Percentiles rank a stretch among this genome's conserved stretches.
phyloP scores from a whole-genome alignment of 2,113 vertebrate genomes.

The Macrotis lagotis region DNA sequence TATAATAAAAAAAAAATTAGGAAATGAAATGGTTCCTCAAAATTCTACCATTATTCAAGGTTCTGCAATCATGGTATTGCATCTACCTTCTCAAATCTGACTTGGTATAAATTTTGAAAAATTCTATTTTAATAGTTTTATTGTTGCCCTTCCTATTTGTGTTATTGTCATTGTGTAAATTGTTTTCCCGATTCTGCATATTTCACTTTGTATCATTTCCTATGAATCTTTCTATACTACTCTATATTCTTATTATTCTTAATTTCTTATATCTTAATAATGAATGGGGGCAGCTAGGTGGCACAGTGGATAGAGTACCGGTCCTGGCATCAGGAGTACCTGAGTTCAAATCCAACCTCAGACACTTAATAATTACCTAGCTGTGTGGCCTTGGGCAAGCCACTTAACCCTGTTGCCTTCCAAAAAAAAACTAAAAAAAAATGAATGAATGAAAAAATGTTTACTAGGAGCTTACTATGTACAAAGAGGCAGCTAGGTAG shows the following conservation, averaged over 20 bases:
- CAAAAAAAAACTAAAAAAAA: too few species aligned
- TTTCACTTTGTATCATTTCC: background rate
- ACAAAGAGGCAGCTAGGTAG: too few species aligned
- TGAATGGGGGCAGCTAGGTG: too few species aligned
- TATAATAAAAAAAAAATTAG: background rate
- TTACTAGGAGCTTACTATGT: background rate
- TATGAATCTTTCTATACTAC: background rate
- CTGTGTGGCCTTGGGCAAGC: too few species aligned
- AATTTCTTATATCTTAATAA: background rate
- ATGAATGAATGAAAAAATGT: background rate
- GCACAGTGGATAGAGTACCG: too few species aligned
- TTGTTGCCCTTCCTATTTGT: background rate
- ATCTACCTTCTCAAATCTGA: background rate
- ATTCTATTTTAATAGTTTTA: background rate
- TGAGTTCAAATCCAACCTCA: too few species aligned
- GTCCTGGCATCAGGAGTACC: too few species aligned
- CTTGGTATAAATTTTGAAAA: background rate
- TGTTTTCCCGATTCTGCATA: background rate
- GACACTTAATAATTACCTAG: too few species aligned
- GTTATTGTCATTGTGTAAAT: background rate
- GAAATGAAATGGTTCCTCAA: background rate
- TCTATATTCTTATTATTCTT: background rate
- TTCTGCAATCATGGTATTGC: background rate
- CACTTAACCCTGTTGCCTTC: too few species aligned
- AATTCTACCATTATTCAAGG: background rate